Conservation (phyloP, 2,113 vertebrate species). For the Marmota monax region DNA sequence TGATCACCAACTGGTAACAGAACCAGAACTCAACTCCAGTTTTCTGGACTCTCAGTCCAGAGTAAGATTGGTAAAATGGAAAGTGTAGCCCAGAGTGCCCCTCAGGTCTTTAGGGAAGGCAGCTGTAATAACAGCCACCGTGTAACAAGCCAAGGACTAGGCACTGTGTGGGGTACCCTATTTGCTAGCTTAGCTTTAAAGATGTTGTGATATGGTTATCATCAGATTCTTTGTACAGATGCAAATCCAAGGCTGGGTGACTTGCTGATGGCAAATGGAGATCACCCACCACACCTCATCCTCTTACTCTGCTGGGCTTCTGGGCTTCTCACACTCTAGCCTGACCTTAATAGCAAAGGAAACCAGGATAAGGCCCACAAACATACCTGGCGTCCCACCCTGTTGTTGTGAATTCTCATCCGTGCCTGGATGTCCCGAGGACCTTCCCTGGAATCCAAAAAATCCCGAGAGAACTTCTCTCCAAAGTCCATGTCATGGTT, state of each 20-base stretch:
- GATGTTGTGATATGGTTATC: not conserved
- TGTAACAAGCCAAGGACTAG: not conserved
- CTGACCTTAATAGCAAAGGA: constrained; percentile 11
- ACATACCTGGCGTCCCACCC: constrained; percentile 93
- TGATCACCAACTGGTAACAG: not conserved
- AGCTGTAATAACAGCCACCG: constrained; percentile 23
- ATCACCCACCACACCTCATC: not conserved
- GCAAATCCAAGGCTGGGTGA: not conserved
- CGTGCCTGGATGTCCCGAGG: constrained; percentile 95
- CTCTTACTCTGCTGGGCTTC: not conserved
- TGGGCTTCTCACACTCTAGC: not conserved
- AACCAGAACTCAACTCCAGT: not conserved
- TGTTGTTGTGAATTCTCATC: constrained; percentile 95
- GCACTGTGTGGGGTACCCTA: not conserved
- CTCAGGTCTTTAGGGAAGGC: constrained; percentile 2
- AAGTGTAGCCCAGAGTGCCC: not conserved
- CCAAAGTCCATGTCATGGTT: constrained; percentile 94
- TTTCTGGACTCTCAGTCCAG: constrained; percentile 12
- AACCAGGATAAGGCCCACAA: not conserved
- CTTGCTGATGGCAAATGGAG: not conserved
- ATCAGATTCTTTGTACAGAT: not conserved
- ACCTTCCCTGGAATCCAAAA: constrained; percentile 93
- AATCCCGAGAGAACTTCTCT: constrained; percentile 94
- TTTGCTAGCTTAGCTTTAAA: constrained; percentile 39
- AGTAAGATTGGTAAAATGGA: constrained; percentile 21